Conservation (phyloP, 2,113 vertebrate species). For the Dipodomys ordii region DNA sequence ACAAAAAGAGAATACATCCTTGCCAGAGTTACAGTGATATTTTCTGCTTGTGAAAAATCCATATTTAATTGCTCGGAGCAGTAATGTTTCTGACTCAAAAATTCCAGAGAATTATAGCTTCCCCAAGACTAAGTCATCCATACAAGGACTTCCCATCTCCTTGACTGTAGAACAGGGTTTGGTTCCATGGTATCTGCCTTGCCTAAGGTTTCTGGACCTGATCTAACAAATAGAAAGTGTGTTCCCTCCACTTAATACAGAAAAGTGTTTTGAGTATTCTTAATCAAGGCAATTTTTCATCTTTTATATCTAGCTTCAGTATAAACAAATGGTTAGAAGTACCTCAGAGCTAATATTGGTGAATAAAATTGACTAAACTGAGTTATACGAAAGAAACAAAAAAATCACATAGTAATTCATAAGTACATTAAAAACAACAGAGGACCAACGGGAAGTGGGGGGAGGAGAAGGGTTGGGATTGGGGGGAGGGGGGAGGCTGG, state of each 20-base stretch:
- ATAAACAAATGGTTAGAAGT: constrained; percentile 18
- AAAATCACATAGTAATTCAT: too few relatives aligned
- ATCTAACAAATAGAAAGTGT: not conserved
- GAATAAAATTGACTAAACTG: constrained; percentile 16
- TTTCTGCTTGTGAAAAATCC: constrained; percentile 35
- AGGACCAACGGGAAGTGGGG: too few relatives aligned
- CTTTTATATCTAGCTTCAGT: constrained; percentile 2
- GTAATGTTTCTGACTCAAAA: constrained; percentile 34
- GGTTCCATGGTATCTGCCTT: not conserved
- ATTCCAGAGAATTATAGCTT: constrained; percentile 25
- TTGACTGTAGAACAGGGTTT: not conserved
- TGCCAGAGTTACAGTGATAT: not conserved
- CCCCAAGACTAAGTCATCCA: not conserved
- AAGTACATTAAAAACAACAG: too few relatives aligned
- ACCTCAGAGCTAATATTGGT: not conserved
- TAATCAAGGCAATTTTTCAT: not conserved
- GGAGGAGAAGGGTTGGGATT: too few relatives aligned
- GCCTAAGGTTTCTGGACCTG: not conserved
- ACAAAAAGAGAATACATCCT: not conserved
- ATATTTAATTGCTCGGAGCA: constrained; percentile 12
- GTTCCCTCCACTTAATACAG: not conserved
- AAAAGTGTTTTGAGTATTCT: not conserved
- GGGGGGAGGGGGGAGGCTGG: too few relatives aligned
- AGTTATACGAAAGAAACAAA: not conserved
- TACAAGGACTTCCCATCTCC: not conserved